Base-by-base conservation (phyloP, 2,113 vertebrate species). In the Lamprologus tigripictilis region DNA sequence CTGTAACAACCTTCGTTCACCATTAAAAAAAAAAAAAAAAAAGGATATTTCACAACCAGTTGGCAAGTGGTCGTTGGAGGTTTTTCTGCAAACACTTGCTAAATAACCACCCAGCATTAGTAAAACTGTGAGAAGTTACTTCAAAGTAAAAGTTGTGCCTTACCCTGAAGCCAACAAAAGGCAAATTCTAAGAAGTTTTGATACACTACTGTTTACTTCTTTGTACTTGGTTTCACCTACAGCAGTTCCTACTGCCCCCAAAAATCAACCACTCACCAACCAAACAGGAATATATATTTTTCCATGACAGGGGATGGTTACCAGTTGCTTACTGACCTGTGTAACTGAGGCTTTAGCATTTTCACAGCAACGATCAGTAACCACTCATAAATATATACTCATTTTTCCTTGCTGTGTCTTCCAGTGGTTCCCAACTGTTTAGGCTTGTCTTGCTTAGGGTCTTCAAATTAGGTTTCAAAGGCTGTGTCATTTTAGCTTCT, bases 291-390 rank as follows among this genome's bases (percentile, higher is more conserved):
- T 23, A 40, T 14, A 9, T 37, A 6, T 42, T 71, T 9, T 42
- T 71, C 37, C 3, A 23, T 16, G n/a, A 23, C 66, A 71, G 37
- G 12, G 5, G 13, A 9, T 42, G 5, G 8, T 71, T 42, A 42
- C 37, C 21, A 10, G 3, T 42, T 1, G 1, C 1, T 42, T 0
- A 71, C 13, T 71, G 37, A 42, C 37, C 37, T 71, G 66, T 10
- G 37, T 23, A 23, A 71, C 66, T 42, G 37, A 42, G 37, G 21
- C 37, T 26, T 73, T 26, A 73, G 37, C 21, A 45, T 42, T 42
- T 73, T 73, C 13, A 71, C 21, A 26, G 37, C 66, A 23, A 42
- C 2, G 8, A 40, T 23, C 37, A 71, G 5, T 23, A 71, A 71
- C 37, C 63, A 68, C 19, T 66, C 33, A 37, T 63, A 66, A 35